Percentiles rank a stretch among this genome's conserved stretches.
Evolutionary conservation across 2,888 invertebrate genomes (phyloP).

Genomic region (Cyaniris semiargus): DNA sequence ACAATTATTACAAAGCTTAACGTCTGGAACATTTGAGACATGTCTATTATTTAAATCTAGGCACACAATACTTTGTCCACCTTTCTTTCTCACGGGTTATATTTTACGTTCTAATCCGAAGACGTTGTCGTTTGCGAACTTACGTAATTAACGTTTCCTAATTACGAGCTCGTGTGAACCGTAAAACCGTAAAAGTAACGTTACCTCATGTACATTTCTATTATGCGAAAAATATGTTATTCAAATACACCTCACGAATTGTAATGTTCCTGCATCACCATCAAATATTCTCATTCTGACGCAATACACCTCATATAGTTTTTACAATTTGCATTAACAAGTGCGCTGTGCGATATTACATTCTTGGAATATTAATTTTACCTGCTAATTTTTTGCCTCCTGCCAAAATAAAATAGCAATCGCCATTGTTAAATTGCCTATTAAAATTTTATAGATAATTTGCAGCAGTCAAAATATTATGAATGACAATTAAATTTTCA

Average conservation of each 20-base stretch:
- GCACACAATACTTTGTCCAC: neutral
- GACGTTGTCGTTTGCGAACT: neutral
- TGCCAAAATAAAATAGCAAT: slow-evolving; percentile 34
- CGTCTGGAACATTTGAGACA: neutral
- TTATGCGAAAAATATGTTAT: neutral
- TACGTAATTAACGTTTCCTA: slow-evolving; percentile 19
- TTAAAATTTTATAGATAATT: neutral
- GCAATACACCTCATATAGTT: neutral
- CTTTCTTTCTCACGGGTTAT: slow-evolving; percentile 8
- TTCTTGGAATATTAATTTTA: neutral
- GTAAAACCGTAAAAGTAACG: slow-evolving; percentile 17
- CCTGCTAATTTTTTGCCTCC: neutral
- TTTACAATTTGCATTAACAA: slow-evolving; percentile 10
- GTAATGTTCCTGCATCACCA: neutral
- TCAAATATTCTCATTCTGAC: neutral
- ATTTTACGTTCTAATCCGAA: slow-evolving; percentile 8
- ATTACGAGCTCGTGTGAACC: slow-evolving; percentile 8
- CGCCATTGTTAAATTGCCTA: neutral
- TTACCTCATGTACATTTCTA: slow-evolving; percentile 1
- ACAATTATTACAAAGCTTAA: neutral
- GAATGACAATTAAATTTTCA: neutral
- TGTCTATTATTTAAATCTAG: neutral
- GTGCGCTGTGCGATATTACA: neutral
- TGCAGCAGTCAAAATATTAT: neutral
- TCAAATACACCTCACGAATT: slow-evolving; percentile 8